Evolutionary conservation across 2,797 vertebrate genomes (phyloP), one percentile per base, ranked within the genome.

Genomic region (Meriones psammophilus): DNA sequence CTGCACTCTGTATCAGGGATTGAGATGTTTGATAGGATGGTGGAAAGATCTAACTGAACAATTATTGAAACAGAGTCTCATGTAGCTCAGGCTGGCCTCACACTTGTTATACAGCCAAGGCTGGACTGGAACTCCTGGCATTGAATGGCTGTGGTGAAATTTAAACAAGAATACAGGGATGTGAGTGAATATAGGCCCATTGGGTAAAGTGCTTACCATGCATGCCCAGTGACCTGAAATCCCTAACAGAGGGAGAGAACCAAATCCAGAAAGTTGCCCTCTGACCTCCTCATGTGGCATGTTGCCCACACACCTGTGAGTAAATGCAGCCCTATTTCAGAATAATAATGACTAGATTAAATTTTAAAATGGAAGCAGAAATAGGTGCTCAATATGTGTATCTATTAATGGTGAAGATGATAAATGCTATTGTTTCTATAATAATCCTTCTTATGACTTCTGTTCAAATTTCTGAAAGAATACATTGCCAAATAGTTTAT

Each of bases 391-490:
- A 68, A 3, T 30, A 86, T 33, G 58, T 74, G n/a, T 66, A 80
- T 83, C 86, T 76, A 46, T 84, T 79, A 46, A 87, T 50, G 46
- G 28, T 74, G 22, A 90, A 54, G n/a, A 73, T 69, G 33, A 68
- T 26, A 71, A 46, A 78, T 94, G 60, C n/a, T 86, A 9, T 81
- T 73, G 8, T 68, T 87, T 50, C 42, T 91, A 1, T 78, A 62
- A 62, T 95, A 94, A 30, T 95, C 91, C 24, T 94, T 86, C 39
- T 87, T 88, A 36, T 56, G 42, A 66, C 42, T 78, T 20, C 89
- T 22, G 91, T 76, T 4, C 42, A 36, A 83, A 88, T 86, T 76
- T 30, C 28, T 69, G 18, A 79, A 88, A 88, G 76, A 88, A 39
- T 50, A 30, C 20, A 22, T 58, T 46, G 18, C 83, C 77, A 85